These are phyloP conservation scores for Montipora capricornis DNA, from an alignment of 64 coral and sea anemone species.

Conservation along the genomic window DNA sequence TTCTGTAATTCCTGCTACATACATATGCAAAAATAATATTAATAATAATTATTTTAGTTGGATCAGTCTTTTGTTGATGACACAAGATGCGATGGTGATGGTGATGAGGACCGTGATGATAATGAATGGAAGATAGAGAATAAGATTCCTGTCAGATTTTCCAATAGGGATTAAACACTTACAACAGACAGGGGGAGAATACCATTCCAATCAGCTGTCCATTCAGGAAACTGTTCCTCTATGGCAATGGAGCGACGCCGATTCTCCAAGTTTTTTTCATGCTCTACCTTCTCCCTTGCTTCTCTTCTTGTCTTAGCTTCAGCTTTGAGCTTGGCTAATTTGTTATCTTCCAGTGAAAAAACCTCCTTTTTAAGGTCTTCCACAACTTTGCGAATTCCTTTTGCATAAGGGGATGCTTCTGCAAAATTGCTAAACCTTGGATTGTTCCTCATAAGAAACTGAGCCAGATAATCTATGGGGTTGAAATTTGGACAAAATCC, in stretches of 20 bases:
- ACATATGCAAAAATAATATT: no score
- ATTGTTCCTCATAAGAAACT: conserved; percentile 98
- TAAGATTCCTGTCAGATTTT: no score
- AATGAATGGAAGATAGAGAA: no score
- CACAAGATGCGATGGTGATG: no score
- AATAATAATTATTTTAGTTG: no score
- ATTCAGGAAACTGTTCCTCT: conserved; percentile 92
- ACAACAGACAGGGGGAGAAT: conserved; percentile 84
- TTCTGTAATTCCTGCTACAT: no score
- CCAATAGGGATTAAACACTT: conserved; percentile 24
- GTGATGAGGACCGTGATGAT: no score
- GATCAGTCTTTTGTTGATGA: no score
- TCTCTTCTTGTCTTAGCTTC: conserved; percentile 72
- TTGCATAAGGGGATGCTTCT: conserved; percentile 93
- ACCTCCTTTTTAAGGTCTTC: conserved; percentile 93
- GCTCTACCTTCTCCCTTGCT: conserved; percentile 80
- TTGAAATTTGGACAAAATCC: conserved; percentile 93
- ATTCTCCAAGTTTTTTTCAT: conserved; percentile 68
- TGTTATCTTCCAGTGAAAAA: conserved; percentile 89
- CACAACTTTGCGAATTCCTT: conserved; percentile 88
- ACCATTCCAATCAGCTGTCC: conserved; percentile 91
- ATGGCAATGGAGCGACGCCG: conserved; percentile 77
- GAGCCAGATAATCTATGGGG: conserved; percentile 92
- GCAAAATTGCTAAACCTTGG: conserved; percentile 96
- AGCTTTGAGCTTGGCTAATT: conserved; percentile 86